These are phyloP conservation scores for Pteromalus puparum DNA, from an alignment of 1,140 invertebrate species.

Conservation along the genomic window DNA sequence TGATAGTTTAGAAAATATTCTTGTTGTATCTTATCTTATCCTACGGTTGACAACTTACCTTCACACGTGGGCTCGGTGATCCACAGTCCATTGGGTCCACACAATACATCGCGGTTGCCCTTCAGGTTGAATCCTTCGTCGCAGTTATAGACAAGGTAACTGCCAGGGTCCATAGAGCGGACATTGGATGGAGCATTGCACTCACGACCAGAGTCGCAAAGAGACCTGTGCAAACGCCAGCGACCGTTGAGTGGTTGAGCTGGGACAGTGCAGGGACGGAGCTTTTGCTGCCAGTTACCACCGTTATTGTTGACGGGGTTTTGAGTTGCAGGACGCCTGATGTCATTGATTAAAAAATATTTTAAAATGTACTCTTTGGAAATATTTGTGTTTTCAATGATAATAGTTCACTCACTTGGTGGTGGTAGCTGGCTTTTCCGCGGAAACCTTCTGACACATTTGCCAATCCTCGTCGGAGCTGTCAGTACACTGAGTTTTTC, in stretches of 20 bases:
- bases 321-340: neutral
- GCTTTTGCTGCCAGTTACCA: neutral
- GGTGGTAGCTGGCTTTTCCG: neutral
- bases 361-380: no score
- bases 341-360: neutral
- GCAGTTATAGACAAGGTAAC: slow-evolving; percentile 66
- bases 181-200: slow-evolving; percentile 54
- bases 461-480: slow-evolving; percentile 76
- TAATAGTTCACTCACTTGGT: no score
- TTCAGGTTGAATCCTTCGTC: slow-evolving; percentile 59
- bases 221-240: slow-evolving; percentile 61
- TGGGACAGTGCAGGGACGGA: slow-evolving; percentile 60
- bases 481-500: slow-evolving; percentile 75
- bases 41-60: slow-evolving; percentile 56
- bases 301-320: neutral
- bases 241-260: slow-evolving; percentile 63
- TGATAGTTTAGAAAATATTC: no score
- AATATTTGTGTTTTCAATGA: no score
- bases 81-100: slow-evolving; percentile 64
- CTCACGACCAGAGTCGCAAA: slow-evolving; percentile 54
- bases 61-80: slow-evolving; percentile 61
- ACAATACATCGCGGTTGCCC: slow-evolving; percentile 60
- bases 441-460: neutral
- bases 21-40: no score
- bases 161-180: slow-evolving; percentile 57